These are phyloP conservation scores for Triplophysa yarkandensis DNA, from an alignment of 2,797 vertebrate genomes.

Conservation along the genomic window DNA sequence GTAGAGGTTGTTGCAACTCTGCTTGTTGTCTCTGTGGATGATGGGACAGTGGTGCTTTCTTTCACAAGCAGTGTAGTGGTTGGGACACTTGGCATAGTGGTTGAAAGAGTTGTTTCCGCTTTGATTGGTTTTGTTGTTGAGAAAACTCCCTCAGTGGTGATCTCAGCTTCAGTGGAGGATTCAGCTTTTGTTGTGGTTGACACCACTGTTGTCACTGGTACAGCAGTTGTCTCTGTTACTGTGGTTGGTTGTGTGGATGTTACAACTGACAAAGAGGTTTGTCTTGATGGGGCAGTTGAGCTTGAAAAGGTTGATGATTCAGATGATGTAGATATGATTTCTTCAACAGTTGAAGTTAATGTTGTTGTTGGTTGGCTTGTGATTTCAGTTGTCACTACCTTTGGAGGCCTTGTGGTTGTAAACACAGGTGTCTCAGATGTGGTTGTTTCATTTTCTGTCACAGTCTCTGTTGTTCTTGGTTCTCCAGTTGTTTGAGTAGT, in stretches of 20 bases:
- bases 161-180: conserved; percentile 1
- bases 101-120: conserved; percentile 27
- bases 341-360: not conserved
- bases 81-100: not conserved
- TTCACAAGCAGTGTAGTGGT: conserved; percentile 17
- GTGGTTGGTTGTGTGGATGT: conserved; percentile 15
- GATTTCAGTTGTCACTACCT: not conserved
- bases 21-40: conserved; percentile 26
- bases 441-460: conserved; percentile 9
- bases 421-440: not conserved
- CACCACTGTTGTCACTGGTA: conserved; percentile 12
- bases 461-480: conserved; percentile 7
- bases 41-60: conserved; percentile 20
- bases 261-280: conserved; percentile 11
- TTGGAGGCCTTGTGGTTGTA: not conserved
- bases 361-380: conserved; percentile 54
- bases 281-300: not conserved
- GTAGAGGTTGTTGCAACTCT: not conserved
- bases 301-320: conserved; percentile 16
- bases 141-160: conserved; percentile 1
- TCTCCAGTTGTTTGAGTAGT: not conserved
- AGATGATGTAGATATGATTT: conserved; percentile 8
- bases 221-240: conserved; percentile 17
- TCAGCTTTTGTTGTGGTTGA: conserved; percentile 6
- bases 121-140: not conserved